Percentiles rank a stretch among this genome's conserved stretches.
Evolutionary conservation across 2,888 invertebrate species (phyloP).

Genomic region (Galeopsomyia nigrocyanea): DNA sequence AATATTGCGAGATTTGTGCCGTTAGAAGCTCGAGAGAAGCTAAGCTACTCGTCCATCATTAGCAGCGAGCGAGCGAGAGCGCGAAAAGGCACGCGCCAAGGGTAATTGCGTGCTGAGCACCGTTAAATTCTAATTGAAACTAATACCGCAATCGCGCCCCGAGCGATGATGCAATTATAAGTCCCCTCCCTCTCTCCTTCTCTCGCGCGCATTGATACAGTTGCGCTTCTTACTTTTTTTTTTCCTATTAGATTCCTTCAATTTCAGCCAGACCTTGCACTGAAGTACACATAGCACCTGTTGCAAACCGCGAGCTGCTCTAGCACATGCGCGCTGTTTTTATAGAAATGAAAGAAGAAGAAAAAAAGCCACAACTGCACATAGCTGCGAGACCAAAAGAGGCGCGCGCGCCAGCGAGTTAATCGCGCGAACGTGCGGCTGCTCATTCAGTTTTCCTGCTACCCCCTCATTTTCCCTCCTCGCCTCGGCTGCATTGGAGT

Average conservation of each 20-base stretch:
- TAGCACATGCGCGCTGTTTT: too few relatives aligned
- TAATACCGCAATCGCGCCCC: conserved; percentile 28
- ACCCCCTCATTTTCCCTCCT: conserved; percentile 5
- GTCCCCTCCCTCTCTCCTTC: background rate
- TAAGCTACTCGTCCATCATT: conserved; percentile 29
- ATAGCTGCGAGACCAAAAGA: conserved; percentile 20
- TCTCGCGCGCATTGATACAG: background rate
- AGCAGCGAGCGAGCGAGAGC: conserved; percentile 2
- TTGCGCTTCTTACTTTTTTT: background rate
- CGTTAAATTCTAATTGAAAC: conserved; percentile 47
- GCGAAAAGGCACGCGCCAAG: conserved; percentile 41
- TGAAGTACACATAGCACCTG: background rate
- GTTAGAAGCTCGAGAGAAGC: too few relatives aligned
- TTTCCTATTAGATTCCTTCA: conserved; percentile 28
- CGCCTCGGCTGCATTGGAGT: too few relatives aligned
- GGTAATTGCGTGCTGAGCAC: conserved; percentile 40
- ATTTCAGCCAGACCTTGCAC: conserved; percentile 9
- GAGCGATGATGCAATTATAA: conserved; percentile 26
- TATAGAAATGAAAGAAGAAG: background rate
- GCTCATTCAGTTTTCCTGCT: background rate
- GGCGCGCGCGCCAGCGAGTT: conserved; percentile 7
- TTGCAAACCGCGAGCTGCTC: background rate
- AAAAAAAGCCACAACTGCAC: conserved; percentile 6
- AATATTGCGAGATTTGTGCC: too few relatives aligned
- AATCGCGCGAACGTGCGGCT: conserved; percentile 16